phyloP scores from a whole-genome alignment of 2,797 vertebrate genomes.

The Eulemur mongoz region DNA sequence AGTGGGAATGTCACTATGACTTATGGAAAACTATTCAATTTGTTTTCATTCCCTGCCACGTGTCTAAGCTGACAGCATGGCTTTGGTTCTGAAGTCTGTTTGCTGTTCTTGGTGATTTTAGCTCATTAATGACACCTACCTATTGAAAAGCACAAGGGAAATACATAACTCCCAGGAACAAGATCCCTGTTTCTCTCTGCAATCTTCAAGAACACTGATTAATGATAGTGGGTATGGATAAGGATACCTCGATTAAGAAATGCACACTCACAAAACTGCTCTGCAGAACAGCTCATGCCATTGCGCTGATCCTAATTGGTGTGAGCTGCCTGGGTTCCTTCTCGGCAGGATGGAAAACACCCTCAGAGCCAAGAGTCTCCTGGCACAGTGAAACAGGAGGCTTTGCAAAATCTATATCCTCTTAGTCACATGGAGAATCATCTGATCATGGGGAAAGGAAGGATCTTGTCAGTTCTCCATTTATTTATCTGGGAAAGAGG shows the following conservation, averaged over 20 bases:
- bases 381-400: not conserved
- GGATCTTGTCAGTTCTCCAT: not conserved
- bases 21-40: conserved; percentile 15
- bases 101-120: conserved; percentile 5
- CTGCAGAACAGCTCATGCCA: not conserved
- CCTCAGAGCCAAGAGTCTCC: conserved; percentile 12
- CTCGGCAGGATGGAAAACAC: not conserved
- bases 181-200: not conserved
- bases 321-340: not conserved
- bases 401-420: conserved; percentile 17
- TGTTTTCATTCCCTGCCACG: conserved; percentile 16
- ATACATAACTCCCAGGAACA: not conserved
- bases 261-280: not conserved
- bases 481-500: conserved; percentile 41
- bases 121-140: not conserved
- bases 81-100: not conserved
- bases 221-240: not conserved
- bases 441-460: not conserved
- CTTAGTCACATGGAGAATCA: not conserved
- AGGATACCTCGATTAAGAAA: not conserved
- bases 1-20: not conserved
- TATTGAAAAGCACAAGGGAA: not conserved
- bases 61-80: not conserved
- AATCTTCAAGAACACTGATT: conserved; percentile 16
- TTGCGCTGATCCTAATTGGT: not conserved